Evolutionary conservation across 1,140 invertebrate genomes (phyloP).

Genomic region (Lepidurus packardi): DNA sequence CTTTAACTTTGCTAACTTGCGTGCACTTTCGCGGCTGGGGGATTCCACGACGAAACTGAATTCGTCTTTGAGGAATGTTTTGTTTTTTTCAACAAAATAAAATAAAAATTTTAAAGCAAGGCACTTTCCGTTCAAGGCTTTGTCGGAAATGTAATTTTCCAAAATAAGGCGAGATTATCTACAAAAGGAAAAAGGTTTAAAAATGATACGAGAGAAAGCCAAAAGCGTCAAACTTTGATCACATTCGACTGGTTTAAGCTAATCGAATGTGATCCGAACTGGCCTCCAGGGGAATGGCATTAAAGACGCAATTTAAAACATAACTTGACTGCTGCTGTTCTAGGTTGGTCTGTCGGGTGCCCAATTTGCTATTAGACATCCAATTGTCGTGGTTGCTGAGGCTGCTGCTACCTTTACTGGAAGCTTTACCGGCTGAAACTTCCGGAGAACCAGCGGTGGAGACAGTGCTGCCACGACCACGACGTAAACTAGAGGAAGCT

Average conservation of each 20-base stretch:
- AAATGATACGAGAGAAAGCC: not conserved
- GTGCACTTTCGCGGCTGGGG: constrained; percentile 12
- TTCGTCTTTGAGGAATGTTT: not conserved
- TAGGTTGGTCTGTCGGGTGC: not conserved
- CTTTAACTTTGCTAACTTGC: constrained; percentile 7
- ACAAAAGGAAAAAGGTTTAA: not conserved
- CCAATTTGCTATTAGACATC: not conserved
- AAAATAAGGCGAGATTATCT: constrained; percentile 20
- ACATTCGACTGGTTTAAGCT: not conserved
- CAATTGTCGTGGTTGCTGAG: constrained; percentile 2
- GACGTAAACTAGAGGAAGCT: constrained; percentile 3
- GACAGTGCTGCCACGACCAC: constrained; percentile 19
- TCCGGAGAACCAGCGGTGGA: not conserved
- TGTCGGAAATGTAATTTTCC: not conserved
- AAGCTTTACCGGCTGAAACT: constrained; percentile 18
- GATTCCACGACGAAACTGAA: not conserved
- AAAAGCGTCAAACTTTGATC: not conserved
- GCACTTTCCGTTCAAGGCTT: constrained; percentile 16
- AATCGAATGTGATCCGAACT: constrained; percentile 4
- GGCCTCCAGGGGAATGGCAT: not conserved
- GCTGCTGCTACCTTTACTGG: not conserved
- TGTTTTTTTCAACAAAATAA: not conserved
- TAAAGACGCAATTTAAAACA: constrained; percentile 1
- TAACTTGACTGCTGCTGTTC: constrained; percentile 12
- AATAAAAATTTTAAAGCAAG: not conserved